phyloP scores from a whole-genome alignment of 2,113 vertebrate species.

The Gulo gulo region DNA sequence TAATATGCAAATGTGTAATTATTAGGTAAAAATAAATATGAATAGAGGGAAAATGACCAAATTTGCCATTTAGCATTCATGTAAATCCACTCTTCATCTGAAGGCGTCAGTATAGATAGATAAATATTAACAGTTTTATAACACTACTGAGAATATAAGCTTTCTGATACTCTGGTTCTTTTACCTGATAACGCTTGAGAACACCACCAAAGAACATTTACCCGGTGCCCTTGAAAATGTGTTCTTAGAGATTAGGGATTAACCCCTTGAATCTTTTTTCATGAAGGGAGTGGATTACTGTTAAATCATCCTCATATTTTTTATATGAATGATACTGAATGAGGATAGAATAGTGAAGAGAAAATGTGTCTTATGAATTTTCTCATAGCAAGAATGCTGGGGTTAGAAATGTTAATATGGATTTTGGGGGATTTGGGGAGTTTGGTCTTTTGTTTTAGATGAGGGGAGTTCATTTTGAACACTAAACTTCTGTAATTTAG shows the following conservation, averaged over 20 bases:
- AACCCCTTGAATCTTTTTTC: background rate
- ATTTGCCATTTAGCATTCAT: background rate
- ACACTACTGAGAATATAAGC: background rate
- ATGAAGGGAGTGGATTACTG: background rate
- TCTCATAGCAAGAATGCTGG: constrained; percentile 21
- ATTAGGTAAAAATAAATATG: background rate
- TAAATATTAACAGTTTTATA: constrained; percentile 2
- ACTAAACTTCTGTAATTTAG: constrained; percentile 61
- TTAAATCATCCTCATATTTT: background rate
- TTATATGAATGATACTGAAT: background rate
- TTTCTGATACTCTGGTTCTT: background rate
- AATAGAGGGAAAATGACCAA: background rate
- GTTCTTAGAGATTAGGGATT: background rate
- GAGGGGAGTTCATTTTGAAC: constrained; percentile 18
- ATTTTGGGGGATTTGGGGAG: background rate
- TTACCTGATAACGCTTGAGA: background rate
- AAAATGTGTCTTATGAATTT: background rate
- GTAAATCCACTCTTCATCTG: background rate
- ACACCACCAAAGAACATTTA: background rate
- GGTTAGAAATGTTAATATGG: constrained; percentile 29
- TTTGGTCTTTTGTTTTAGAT: background rate
- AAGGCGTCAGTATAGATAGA: background rate
- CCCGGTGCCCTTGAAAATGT: background rate
- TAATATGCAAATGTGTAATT: background rate
- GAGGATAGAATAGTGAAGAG: background rate